Evolutionary conservation across 2,113 vertebrate species (phyloP), one percentile per base, ranked within the genome.

Genomic region (Picathartes gymnocephalus): DNA sequence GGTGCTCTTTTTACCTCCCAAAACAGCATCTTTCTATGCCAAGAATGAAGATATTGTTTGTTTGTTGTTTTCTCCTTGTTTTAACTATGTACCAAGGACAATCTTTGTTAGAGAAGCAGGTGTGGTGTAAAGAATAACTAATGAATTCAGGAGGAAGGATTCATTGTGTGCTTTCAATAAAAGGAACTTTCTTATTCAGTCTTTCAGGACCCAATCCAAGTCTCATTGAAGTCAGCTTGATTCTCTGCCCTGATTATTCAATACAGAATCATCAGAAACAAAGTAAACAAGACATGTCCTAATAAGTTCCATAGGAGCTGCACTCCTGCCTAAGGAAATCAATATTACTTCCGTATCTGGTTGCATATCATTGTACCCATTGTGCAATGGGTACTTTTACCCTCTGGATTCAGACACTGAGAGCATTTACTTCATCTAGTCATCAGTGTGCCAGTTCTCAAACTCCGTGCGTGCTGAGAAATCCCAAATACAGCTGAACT

Each of bases 171-270:
- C 88, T 86, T 74, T 73, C 51, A 92, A 81, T 78, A 85, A 92
- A 93, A 95, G 30, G 27, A 94, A 40, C 88, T 39, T 94, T 97
- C 51, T 81, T 94, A 81, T 79, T 91, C 91, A 87, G 86, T 56
- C 57, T 86, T 90, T 94, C 79, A 95, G 78, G 86, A 93, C 53
- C 40, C 6, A 7, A 58, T 91, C 58, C 77, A 95, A 91, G 57
- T 79, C 61, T 86, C 56, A 86, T 10, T 90, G 78, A 95, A 94
- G 71, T 90, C 47, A 86, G 76, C 86, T 76, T 85, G 87, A 91
- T 85, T 94, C 87, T 88, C 83, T 82, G 53, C 78, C 77, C 82
- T 87, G 87, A 86, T 91, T 93, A 86, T 84, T 95, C 86, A 87
- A 66, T 87, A 92, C 42, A 58, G 50, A 88, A 85, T 85, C 70